A percentile compares a stretch with the other conserved stretches of the same genome.
These are phyloP conservation scores for Isaurus tuberculatus DNA, from an alignment of 92 coral and sea anemone genomes.

Conservation along the genomic window DNA sequence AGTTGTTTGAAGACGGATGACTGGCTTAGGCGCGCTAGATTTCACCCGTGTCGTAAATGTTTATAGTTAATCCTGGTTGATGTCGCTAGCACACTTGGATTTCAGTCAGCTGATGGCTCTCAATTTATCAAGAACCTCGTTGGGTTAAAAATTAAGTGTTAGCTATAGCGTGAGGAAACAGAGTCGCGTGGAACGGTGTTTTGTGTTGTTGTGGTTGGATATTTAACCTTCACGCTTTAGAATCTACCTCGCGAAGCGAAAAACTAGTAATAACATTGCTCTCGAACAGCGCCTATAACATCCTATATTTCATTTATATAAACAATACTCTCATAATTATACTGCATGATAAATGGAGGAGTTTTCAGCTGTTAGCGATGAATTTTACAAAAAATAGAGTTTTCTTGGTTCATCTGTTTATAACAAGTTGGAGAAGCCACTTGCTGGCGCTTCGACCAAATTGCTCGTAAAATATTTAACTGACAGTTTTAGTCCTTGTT, in stretches of 20 bases:
- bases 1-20: slow-evolving; percentile 33
- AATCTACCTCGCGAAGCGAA: slow-evolving; percentile 4
- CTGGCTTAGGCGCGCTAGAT: slow-evolving; percentile 5
- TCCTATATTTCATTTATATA: slow-evolving; percentile 77
- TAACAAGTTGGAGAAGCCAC: neutral
- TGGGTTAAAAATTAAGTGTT: slow-evolving; percentile 21
- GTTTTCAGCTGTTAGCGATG: slow-evolving; percentile 13
- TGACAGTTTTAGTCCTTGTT: slow-evolving; percentile 32
- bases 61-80: neutral
- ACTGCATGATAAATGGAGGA: slow-evolving; percentile 36
- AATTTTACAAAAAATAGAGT: neutral
- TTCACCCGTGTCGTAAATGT: neutral
- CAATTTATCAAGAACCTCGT: slow-evolving; percentile 25
- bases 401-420: neutral
- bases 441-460: slow-evolving; percentile 13
- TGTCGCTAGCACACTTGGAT: slow-evolving; percentile 26
- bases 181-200: neutral
- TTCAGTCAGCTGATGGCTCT: slow-evolving; percentile 40
- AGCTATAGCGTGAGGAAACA: neutral
- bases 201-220: slow-evolving; percentile 15
- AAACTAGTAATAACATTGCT: neutral
- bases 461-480: slow-evolving; percentile 43
- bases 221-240: neutral
- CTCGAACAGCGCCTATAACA: slow-evolving; percentile 51
- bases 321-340: slow-evolving; percentile 79